Base-by-base conservation (phyloP, 2,888 invertebrate species). In the Netelia melanura region DNA sequence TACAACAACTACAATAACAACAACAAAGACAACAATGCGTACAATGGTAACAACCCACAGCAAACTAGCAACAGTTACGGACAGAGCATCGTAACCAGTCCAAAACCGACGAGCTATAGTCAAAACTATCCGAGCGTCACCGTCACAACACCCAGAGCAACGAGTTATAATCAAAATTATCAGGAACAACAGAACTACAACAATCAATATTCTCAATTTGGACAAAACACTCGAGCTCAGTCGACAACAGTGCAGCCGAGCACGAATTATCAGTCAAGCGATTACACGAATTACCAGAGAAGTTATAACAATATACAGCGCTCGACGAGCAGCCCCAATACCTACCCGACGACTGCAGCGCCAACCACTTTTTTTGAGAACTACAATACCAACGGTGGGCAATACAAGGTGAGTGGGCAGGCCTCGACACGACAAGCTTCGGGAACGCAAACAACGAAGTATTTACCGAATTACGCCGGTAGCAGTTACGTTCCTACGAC, bases 401-500 rank as follows among this genome's bases (percentile, higher is more conserved):
- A 91, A 52, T 86, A 78, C 54, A 71, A 72, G 25, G 67, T 56
- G 10, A 77, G 52, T 14, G 72, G 72, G 21, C 77, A 77, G 56
- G n/a, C 93, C 61, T 93, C 94, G 1, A 91, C 90, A 58, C 91
- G 91, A 52, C 92, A 94, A 21, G 92, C 92, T 5, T 90, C 92
- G 81, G 91, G 93, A 10, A 92, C 94, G 21, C 90, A 89, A 43
- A 88, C 89, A 3, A 90, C 88, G 17, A 89, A 89, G 11, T 89
- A 91, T n/a, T 84, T 62, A 44, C 90, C 90, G 0, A 95, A 94
- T 86, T 95, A 94, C 81, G 94, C 95, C 17, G 94, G 94, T 43
- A 95, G 94, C 79, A 94, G 93, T 86, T 94, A 94, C 76, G 89
- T 93, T 1, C 94, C 95, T 0, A 95, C 95, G 0, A 95, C 95